Percentiles rank a stretch among this genome's conserved stretches.
Evolutionary conservation across 2,113 vertebrate species (phyloP).

Genomic region (Syngnathus scovelli): DNA sequence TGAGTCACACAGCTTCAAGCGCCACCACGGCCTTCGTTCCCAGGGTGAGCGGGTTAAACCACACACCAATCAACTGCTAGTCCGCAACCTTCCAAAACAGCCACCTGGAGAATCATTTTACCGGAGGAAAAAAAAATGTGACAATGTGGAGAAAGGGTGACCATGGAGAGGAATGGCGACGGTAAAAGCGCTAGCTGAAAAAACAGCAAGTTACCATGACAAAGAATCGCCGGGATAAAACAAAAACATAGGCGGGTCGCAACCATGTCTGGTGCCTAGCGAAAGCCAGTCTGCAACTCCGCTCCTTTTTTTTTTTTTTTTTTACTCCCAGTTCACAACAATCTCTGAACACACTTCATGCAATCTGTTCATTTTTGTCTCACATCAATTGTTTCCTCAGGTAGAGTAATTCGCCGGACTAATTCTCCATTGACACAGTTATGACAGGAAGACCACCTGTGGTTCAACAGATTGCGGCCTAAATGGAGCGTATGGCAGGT

Average conservation of each 20-base stretch:
- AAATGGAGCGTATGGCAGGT: conserved; percentile 47
- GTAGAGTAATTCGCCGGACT: conserved; percentile 22
- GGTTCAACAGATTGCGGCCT: conserved; percentile 48
- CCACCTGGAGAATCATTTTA: conserved; percentile 67
- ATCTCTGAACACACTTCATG: not conserved
- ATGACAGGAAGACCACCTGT: conserved; percentile 62
- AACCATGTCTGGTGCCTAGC: conserved; percentile 46
- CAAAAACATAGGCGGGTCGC: conserved; percentile 62
- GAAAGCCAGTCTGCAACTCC: conserved; percentile 11
- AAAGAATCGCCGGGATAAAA: conserved; percentile 56
- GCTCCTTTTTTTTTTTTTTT: not conserved
- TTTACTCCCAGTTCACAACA: not conserved
- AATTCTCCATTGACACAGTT: conserved; percentile 34
- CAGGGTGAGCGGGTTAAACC: conserved; percentile 54
- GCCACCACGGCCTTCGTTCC: conserved; percentile 51
- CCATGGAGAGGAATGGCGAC: conserved; percentile 39
- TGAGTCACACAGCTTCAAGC: conserved; percentile 37
- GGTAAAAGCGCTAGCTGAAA: conserved; percentile 35
- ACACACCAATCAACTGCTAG: conserved; percentile 52
- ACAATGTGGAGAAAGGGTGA: conserved; percentile 42
- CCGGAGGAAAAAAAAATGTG: conserved; percentile 23
- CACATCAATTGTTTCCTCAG: conserved; percentile 26
- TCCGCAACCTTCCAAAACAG: conserved; percentile 42
- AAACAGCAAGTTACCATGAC: conserved; percentile 66
- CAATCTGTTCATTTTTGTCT: conserved; percentile 4